Conservation (phyloP, 2,888 invertebrate species). For the Melanchra persicariae region DNA sequence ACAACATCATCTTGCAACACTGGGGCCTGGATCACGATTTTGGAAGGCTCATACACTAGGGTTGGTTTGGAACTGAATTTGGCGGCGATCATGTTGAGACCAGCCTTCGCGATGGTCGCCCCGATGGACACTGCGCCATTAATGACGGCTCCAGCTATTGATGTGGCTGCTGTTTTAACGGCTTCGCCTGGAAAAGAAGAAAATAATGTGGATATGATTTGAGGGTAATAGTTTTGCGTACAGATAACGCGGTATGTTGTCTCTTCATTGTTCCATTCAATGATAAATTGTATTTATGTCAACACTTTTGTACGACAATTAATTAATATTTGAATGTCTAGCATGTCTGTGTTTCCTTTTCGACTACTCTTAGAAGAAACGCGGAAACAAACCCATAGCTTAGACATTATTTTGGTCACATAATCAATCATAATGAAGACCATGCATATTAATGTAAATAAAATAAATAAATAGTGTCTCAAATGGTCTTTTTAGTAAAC, state of each 20-base stretch:
- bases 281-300: no score
- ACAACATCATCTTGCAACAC: slow-evolving; percentile 22
- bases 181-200: slow-evolving; percentile 18
- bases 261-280: no score
- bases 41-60: slow-evolving; percentile 20
- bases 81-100: slow-evolving; percentile 43
- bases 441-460: not conserved
- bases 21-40: slow-evolving; percentile 29
- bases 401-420: no score
- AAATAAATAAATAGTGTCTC: no score
- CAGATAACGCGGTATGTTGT: no score
- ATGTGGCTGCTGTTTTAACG: slow-evolving; percentile 27
- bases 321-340: not conserved
- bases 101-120: slow-evolving; percentile 34
- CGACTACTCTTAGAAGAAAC: not conserved
- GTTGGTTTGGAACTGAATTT: slow-evolving; percentile 25
- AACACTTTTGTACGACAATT: no score
- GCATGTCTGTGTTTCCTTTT: not conserved
- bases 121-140: slow-evolving; percentile 39
- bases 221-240: not conserved
- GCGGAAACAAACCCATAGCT: not conserved
- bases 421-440: not conserved
- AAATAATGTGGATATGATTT: no score
- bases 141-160: slow-evolving; percentile 32
- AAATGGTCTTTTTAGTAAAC: not conserved